Base-by-base conservation (phyloP, 2,797 vertebrate genomes). In the Poecilia velifera region DNA sequence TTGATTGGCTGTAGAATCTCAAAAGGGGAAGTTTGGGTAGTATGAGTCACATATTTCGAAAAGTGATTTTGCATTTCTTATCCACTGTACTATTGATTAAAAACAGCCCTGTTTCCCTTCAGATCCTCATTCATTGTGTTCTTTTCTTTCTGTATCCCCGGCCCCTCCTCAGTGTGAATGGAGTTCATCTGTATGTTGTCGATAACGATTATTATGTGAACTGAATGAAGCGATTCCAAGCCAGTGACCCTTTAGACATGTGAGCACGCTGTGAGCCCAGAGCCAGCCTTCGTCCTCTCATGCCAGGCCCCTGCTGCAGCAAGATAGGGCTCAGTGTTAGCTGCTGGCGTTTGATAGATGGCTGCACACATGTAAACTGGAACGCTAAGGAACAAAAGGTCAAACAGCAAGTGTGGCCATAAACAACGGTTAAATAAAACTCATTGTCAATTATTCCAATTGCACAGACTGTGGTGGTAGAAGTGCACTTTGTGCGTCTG, bases 131-230 rank as follows among this genome's bases (percentile, higher is more conserved):
- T 41, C 25, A 36, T n/a, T 18, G 13, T n/a, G 14, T 68, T 20
- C 1, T 47, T 43, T 73, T 20, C 43, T 39, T 62, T 9, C 39
- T 46, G 2, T 43, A 13, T 22, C 25, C 22, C 73, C 22, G 1
- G n/a, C 41, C 34, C 22, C 51, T 45, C 13, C 22, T 73, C 45
- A 28, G 10, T 3, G 18, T 72, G 73, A 68, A 49, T 76, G 74
- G 43, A 36, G 62, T 57, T 85, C 70, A 71, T 83, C 82, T 83
- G 79, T 43, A 39, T 55, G 36, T 41, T 68, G 76, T 77, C 0
- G 79, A 85, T 81, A 86, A 82, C 72, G 28, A 34, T 57, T 4
- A 20, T 74, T 84, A 76, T 43, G 83, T 81, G 66, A 79, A 78
- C 20, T 34, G 66, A 82, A 76, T 70, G 45, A 74, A 80, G 72